phyloP scores from a whole-genome alignment of 2,113 vertebrate species.

The Tauraco erythrolophus region DNA sequence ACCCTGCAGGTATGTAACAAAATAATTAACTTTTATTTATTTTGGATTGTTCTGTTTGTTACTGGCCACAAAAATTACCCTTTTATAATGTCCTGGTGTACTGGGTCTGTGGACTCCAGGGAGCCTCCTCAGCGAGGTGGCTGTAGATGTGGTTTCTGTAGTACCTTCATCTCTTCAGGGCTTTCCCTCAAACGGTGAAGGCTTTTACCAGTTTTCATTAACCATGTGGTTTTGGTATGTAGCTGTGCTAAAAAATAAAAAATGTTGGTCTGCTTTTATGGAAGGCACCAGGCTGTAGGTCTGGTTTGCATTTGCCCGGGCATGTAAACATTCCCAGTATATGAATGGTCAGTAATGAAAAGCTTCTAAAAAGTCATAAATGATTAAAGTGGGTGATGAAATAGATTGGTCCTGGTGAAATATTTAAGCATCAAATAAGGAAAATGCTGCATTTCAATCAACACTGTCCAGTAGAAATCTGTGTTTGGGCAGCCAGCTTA shows the following conservation, averaged over 20 bases:
- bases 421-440: neutral
- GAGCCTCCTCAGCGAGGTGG: neutral
- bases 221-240: neutral
- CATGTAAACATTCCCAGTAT: neutral
- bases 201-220: neutral
- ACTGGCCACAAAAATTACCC: neutral
- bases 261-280: neutral
- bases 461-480: neutral
- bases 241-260: neutral
- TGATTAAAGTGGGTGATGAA: neutral
- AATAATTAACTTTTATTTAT: neutral
- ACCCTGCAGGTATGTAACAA: constrained; percentile 80
- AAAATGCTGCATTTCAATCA: neutral
- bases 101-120: neutral
- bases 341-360: neutral
- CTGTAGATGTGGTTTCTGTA: neutral
- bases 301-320: neutral
- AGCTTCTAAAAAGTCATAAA: neutral
- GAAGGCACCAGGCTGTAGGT: neutral
- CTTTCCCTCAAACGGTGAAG: neutral
- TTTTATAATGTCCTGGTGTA: neutral
- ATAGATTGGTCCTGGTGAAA: neutral
- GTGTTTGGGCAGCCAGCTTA: neutral
- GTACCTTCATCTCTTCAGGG: neutral
- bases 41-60: neutral